Evolutionary conservation across 2,888 invertebrate species (phyloP).

Genomic region (Exocentrus adspersus): DNA sequence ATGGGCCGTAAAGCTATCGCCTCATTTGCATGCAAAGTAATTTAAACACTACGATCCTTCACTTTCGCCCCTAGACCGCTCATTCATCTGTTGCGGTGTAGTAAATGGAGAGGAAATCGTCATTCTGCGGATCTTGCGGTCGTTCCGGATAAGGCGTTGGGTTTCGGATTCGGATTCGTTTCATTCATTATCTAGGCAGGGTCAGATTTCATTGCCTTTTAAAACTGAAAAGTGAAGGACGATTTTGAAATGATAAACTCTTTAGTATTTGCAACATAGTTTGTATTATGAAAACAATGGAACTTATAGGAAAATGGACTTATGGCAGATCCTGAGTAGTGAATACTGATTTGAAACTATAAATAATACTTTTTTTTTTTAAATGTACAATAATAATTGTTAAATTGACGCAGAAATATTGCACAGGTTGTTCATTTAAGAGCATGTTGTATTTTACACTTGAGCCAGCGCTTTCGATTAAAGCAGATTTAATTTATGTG

Average conservation of each 20-base stretch:
- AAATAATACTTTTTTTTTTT: too few relatives aligned
- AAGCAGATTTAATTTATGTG: constrained; percentile 31
- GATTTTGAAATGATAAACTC: too few relatives aligned
- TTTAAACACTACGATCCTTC: constrained; percentile 26
- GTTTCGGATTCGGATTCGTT: too few relatives aligned
- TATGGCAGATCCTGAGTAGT: too few relatives aligned
- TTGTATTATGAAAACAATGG: too few relatives aligned
- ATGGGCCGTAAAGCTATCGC: constrained; percentile 36
- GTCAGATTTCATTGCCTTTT: too few relatives aligned
- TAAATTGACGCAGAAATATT: not conserved
- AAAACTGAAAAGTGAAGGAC: too few relatives aligned
- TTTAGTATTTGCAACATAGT: too few relatives aligned
- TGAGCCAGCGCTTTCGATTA: constrained; percentile 15
- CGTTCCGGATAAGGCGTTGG: too few relatives aligned
- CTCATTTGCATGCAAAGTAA: constrained; percentile 39
- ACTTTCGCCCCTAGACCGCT: constrained; percentile 6
- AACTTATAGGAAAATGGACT: too few relatives aligned
- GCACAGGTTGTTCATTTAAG: constrained; percentile 10
- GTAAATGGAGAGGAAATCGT: not conserved
- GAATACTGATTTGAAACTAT: too few relatives aligned
- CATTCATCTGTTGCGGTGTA: constrained; percentile 8
- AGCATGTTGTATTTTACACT: constrained; percentile 20
- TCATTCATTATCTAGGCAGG: too few relatives aligned
- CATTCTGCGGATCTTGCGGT: not conserved
- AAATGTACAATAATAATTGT: not conserved